Evolutionary conservation across 2,113 vertebrate genomes (phyloP), one percentile per base, ranked within the genome.

Genomic region (Addax nasomaculatus): DNA sequence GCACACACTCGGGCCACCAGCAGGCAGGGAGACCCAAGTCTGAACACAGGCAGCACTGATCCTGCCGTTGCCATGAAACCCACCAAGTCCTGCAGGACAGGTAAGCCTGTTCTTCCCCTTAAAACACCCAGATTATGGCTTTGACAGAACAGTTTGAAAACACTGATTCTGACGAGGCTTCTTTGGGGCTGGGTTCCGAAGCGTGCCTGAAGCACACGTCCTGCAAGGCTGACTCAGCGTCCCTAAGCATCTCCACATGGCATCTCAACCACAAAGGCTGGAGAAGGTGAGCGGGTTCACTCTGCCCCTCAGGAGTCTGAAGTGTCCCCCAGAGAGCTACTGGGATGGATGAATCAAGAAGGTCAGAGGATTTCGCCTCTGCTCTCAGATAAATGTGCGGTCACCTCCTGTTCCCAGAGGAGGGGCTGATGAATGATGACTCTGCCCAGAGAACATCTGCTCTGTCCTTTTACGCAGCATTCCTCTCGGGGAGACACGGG

Each of bases 371-470:
- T 85, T 84, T 87, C 9, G 91, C 85, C 89, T 88, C 51, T 27
- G 76, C 80, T 92, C 80, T 30, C 92, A 45, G 96, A 96, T n/a
- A 80, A 64, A 90, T 73, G 70, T 36, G 86, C 78, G 36, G 85
- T 95, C 81, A 33, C 93, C 70, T 93, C 92, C 70, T 30, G 39
- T 64, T 55, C 89, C 89, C 95, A 47, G 79, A 45, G 93, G 90
- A 92, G 8, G 9, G 29, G 36, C 89, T 94, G 73, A 23, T 64
- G 97, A 93, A 45, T 58, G 95, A 86, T 73, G 21, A 3, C 84
- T 51, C 86, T 30, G 25, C 55, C 93, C 78, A 53, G 78, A 86
- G 49, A 78, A 90, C 92, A 96, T 86, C 86, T 98, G 96, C 30
- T 95, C 78, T 5, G 29, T 19, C 83, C 92, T 93, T 62, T 70